Base-by-base conservation (phyloP, 1,140 invertebrate species). In the Pectinophora gossypiella region DNA sequence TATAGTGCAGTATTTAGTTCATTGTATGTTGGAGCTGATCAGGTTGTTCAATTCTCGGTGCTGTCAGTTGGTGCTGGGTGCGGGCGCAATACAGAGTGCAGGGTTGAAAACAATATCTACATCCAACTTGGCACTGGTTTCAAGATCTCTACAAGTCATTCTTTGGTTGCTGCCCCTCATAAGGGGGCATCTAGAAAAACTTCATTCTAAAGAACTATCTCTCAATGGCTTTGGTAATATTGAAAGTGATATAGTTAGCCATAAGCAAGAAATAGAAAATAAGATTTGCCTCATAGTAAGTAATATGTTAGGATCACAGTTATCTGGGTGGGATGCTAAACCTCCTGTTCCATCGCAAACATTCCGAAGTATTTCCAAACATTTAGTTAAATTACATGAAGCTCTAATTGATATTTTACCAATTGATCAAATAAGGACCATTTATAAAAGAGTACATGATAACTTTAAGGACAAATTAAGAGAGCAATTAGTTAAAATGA, bases 61-160 rank as follows among this genome's bases (percentile, higher is more conserved):
- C 56, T 98, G 95, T 88, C 96, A 99, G 76, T 88, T 99, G 50
- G 96, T 99, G 19, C 89, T 99, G 18, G 97, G 97, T 44, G 98
- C 97, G 21, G 97, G 97, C 21, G 98, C 98, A 1, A 92, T 99
- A 70, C 94, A 97, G 72, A 93, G 97, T 55, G 96, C 97, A 13
- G 97, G 98, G 0, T 88, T 99, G 35, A 99, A 98, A 89, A 98
- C 96, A 38, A 99, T 99, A 44, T 98, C 97, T 0, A 97, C 95
- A 56, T 96, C 94, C 35, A 99, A 98, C 89, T 89, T 99, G 55
- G 97, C 96, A 6, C 87, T 99, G 54, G 95, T 97, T 0, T 96
- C 95, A 6, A 90, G 98, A 57, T 97, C 94, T 87, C 77, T 98
- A 74, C 93, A 95, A 70, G 87, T 95, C 13, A 90, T 98, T 27